These are phyloP conservation scores for Xylocopa sonorina DNA, from an alignment of 1,140 invertebrate species.

Conservation along the genomic window DNA sequence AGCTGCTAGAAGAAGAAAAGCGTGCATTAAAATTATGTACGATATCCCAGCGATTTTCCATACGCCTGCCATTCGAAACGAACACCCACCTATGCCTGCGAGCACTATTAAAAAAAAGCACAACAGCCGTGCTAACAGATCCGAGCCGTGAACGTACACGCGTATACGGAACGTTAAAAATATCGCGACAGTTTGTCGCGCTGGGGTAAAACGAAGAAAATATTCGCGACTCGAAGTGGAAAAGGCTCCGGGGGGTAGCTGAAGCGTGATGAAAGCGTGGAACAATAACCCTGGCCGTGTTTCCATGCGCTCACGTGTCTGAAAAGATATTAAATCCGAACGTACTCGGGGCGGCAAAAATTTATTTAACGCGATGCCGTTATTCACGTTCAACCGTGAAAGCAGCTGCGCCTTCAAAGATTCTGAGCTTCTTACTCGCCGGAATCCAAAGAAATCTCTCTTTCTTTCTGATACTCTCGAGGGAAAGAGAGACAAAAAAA, in stretches of 20 bases:
- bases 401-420: background rate
- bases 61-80: background rate
- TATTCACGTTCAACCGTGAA: constrained; percentile 11
- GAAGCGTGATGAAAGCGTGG: background rate
- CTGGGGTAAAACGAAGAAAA: background rate
- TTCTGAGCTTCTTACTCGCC: constrained; percentile 22
- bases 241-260: background rate
- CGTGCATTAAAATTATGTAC: background rate
- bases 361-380: constrained; percentile 31
- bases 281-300: background rate
- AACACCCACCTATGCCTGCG: no score
- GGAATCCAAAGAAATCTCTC: background rate
- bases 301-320: no score
- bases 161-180: background rate
- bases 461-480: background rate
- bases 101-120: background rate
- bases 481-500: background rate
- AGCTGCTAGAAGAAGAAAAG: background rate
- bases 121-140: background rate
- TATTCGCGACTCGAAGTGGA: background rate
- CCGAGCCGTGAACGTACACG: background rate
- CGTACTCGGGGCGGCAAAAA: constrained; percentile 9
- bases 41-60: background rate
- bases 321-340: constrained; percentile 3
- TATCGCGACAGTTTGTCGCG: background rate